Percentiles rank a stretch among this genome's conserved stretches.
These are phyloP conservation scores for Cepaea hortensis DNA, from an alignment of 2,888 invertebrate genomes.

Conservation along the genomic window DNA sequence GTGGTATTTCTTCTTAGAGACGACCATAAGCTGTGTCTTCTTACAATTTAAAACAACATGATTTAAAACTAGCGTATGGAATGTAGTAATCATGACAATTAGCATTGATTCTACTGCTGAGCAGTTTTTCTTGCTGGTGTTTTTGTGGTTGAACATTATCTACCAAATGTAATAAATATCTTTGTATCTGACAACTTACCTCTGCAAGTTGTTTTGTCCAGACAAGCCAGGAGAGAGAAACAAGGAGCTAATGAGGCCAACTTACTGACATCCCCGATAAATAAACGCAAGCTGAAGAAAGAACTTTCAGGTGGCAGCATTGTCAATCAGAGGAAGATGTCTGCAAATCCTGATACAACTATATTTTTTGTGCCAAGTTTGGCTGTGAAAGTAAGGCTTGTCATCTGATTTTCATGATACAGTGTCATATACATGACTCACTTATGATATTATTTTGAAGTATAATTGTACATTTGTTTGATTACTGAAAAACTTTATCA, in stretches of 20 bases:
- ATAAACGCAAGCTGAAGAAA: slow-evolving; percentile 60
- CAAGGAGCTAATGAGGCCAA: slow-evolving; percentile 28
- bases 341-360: slow-evolving; percentile 64
- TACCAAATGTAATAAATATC: no score
- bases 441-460: no score
- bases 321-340: slow-evolving; percentile 43
- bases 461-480: background rate
- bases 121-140: no score
- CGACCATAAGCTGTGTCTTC: no score
- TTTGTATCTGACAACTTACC: no score
- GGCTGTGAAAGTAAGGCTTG: slow-evolving; percentile 73
- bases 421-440: no score
- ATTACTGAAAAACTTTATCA: background rate
- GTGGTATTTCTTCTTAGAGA: no score
- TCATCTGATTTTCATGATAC: background rate
- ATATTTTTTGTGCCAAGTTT: slow-evolving; percentile 76
- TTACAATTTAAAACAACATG: no score
- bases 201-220: slow-evolving; percentile 3
- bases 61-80: no score
- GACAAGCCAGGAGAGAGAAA: slow-evolving; percentile 54
- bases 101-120: no score
- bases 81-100: no score
- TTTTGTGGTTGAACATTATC: no score
- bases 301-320: slow-evolving; percentile 56
- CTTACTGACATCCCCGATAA: slow-evolving; percentile 51